Evolutionary conservation across 2,113 vertebrate species (phyloP), one percentile per base, ranked within the genome.

Genomic region (Marcusenius ussheri): DNA sequence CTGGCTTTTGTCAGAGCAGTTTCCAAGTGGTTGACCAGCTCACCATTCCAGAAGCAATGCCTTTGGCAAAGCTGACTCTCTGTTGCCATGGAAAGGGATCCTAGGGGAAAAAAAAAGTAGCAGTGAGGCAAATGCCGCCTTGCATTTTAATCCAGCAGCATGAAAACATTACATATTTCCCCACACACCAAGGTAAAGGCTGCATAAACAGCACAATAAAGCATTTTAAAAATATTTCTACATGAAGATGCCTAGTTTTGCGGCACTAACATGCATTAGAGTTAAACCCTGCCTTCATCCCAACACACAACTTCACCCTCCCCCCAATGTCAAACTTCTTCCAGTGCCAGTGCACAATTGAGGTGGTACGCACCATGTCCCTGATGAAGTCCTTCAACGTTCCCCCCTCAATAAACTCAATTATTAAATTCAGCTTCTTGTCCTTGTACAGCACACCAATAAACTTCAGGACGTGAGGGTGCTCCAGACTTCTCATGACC

Each of bases 401-500:
- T 90, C 98, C 98, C 42, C 98, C 98, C 89, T 99, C 97, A 0
- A 99, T 99, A 93, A 96, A 99, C 93, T 99, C 98, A 0, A 98
- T 99, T 91, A 99, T 97, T 51, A 99, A 95, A 92, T 99, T 99
- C 77, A 99, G 96, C 93, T 95, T 98, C 95, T 98, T 98, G 94
- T 99, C 98, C 93, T 99, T 99, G 94, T 99, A 99, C 0, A 99
- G 94, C 58, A 99, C 98, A 0, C 98, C 98, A 0, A 99, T 99
- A 94, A 99, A 99, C 94, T 96, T 98, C 90, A 99, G 94, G 87
- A 99, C 98, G 0, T 98, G 97, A 84, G 98, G 97, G 89, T 99
- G 98, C 90, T 98, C 98, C 56, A 99, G 95, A 93, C 97, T 96
- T 53, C 98, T 96, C 98, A 99, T 99, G 45, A 99, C 98, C 94